Base-by-base conservation (phyloP, 2,888 invertebrate species). In the Polydrusus pterygomalis region DNA sequence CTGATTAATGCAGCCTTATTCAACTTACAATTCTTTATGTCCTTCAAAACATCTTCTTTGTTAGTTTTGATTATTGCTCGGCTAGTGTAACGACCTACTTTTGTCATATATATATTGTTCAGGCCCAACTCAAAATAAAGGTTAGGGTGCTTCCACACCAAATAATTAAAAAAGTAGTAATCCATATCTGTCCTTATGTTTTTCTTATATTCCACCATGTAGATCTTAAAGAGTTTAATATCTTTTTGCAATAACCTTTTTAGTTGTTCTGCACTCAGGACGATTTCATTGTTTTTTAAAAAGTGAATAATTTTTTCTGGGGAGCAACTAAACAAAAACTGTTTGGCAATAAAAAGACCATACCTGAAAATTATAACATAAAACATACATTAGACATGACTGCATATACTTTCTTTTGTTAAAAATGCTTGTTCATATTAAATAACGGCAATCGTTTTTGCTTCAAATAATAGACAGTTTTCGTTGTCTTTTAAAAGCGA, bases 261-360 rank as follows among this genome's bases (percentile, higher is more conserved):
- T 17, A 82, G 62, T 60, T 82, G 82, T 45, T 75, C 79, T 30
- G 79, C 68, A n/a, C 58, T 64, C 25, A 83, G 76, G 17, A 43
- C 60, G 7, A 81, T 56, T 58, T 76, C 74, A 47, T 80, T 70
- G 7, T 76, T 75, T 18, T 43, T 62, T 9, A 81, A 47, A 25
- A 78, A 49, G 13, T 77, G 40, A 20, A 63, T 51, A 43, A 83
- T 80, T 78, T 82, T 83, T 1, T 56, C 40, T 17, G 62, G 47
- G 74, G 79, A 80, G 58, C 83, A 83, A 47, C 74, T 79, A 43
- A 81, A 78, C 20, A 83, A 64, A 25, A 83, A 40, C 15, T 77
- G 63, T 49, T 73, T 15, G 20, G 83, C 81, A 25, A 77, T 60
- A 49, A 68, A 71, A 30, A 79, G 11, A 8, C 83, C 83, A 81